phyloP scores from a whole-genome alignment of 2,113 vertebrate species.

The Prinia subflava region DNA sequence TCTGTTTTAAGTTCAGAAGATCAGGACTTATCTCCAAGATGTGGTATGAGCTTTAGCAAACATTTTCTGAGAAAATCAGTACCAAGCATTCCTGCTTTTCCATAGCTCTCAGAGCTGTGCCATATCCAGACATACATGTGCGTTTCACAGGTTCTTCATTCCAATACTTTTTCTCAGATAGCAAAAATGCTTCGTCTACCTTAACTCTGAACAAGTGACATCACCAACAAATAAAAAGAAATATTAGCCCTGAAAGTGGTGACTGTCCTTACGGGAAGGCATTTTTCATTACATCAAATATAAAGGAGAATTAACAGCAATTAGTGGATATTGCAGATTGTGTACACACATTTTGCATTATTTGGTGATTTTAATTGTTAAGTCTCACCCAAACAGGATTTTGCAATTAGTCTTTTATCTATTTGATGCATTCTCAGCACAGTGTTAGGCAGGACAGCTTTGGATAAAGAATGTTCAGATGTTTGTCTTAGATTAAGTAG shows the following conservation, averaged over 20 bases:
- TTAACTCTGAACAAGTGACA: background rate
- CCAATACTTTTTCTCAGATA: background rate
- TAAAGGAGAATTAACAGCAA: background rate
- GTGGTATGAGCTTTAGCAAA: background rate
- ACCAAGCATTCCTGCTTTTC: background rate
- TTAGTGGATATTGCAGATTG: background rate
- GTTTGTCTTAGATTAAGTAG: conserved; percentile 36
- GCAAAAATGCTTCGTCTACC: background rate
- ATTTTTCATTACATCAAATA: background rate
- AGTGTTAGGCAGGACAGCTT: conserved; percentile 24
- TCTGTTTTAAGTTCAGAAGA: background rate
- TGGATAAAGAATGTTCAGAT: conserved; percentile 20
- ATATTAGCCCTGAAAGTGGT: background rate
- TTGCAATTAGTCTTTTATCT: conserved; percentile 23
- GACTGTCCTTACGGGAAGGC: background rate
- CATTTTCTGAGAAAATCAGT: background rate
- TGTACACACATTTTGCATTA: background rate
- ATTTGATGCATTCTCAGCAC: background rate
- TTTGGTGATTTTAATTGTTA: conserved; percentile 27
- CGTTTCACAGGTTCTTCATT: background rate
- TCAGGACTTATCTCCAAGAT: background rate
- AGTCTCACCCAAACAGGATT: conserved; percentile 11
- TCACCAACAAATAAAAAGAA: background rate
- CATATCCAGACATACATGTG: rapidly evolving
- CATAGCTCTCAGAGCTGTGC: background rate